Percentiles rank a stretch among this genome's conserved stretches.
Conservation (phyloP, 2,113 vertebrate species). For the Gobiocypris rarus region DNA sequence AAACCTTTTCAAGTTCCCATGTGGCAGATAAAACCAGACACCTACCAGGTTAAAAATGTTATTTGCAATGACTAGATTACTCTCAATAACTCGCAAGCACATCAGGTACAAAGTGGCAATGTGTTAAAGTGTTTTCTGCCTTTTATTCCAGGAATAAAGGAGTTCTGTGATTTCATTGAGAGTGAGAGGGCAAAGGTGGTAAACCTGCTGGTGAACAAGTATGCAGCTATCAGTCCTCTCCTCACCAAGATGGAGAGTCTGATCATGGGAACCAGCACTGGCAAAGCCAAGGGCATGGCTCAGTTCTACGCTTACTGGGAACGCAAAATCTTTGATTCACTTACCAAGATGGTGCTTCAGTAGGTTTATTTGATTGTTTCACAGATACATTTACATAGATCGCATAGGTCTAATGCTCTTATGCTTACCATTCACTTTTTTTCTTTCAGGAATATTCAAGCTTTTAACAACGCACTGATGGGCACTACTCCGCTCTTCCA, state of each 20-base stretch:
- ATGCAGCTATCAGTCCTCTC: conserved; percentile 81
- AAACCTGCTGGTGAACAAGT: conserved; percentile 78
- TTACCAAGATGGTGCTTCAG: conserved; percentile 87
- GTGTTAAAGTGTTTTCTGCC: neutral
- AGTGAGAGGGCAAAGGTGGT: conserved; percentile 79
- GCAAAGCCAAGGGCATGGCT: conserved; percentile 80
- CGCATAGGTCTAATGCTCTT: neutral
- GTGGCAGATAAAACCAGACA: conserved; percentile 61
- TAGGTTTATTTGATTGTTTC: conserved; percentile 65
- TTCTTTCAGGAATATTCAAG: conserved; percentile 82
- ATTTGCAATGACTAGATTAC: neutral
- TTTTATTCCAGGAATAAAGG: conserved; percentile 79
- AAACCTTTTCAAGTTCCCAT: conserved; percentile 85
- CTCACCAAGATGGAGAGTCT: conserved; percentile 86
- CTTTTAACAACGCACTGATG: conserved; percentile 79
- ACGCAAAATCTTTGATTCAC: conserved; percentile 77
- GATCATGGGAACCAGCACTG: conserved; percentile 81
- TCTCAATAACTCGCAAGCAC: neutral
- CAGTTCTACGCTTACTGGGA: conserved; percentile 90
- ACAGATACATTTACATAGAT: neutral
- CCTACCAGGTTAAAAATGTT: conserved; percentile 78
- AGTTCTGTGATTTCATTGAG: conserved; percentile 86
- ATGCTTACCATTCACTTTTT: neutral
- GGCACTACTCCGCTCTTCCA: conserved; percentile 81
- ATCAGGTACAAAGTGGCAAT: neutral